Evolutionary conservation across 2,888 invertebrate species (phyloP).

Genomic region (Neocrepidodera transversa): DNA sequence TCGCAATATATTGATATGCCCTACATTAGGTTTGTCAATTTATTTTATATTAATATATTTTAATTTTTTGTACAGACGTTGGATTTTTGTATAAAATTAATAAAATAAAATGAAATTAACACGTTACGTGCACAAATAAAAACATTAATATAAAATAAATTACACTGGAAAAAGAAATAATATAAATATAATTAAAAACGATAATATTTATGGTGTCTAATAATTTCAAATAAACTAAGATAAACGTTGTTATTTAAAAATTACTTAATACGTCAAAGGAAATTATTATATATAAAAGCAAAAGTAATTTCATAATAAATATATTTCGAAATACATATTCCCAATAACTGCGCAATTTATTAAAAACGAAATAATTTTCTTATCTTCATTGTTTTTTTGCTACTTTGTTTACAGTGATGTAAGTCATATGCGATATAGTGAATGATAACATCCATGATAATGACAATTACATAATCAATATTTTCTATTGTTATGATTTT

Average conservation of each 20-base stretch:
- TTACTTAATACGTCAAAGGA: neutral
- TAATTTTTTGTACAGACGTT: no score
- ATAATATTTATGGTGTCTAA: no score
- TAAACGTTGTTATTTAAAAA: neutral
- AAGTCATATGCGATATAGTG: neutral
- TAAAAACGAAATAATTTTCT: neutral
- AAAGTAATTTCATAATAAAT: neutral
- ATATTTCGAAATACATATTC: neutral
- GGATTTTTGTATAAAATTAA: no score
- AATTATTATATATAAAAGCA: neutral
- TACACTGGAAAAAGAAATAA: no score
- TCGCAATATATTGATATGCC: no score
- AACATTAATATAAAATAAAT: no score
- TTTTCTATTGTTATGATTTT: neutral
- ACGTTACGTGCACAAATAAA: no score
- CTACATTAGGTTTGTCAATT: no score
- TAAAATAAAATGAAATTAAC: no score
- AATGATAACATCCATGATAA: neutral
- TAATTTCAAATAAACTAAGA: no score
- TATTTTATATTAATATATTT: no score
- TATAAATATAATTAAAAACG: no score
- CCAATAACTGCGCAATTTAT: neutral
- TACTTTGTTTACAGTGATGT: neutral
- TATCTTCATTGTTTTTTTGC: neutral
- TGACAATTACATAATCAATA: neutral